Base-by-base conservation (phyloP, 2,113 vertebrate species). In the Eurypyga helias region DNA sequence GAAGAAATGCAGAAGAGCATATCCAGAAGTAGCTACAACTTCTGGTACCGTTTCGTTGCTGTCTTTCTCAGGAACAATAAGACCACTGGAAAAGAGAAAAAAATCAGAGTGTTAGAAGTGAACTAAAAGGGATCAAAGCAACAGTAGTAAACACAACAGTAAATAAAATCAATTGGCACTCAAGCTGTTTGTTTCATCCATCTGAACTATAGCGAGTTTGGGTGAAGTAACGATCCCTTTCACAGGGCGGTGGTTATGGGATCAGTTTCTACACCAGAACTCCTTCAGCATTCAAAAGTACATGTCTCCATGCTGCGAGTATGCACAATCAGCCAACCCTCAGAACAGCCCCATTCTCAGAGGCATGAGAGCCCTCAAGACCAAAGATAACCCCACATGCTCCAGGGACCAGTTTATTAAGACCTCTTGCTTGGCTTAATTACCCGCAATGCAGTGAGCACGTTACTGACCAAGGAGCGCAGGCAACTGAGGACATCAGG, bases 1-100 rank as follows among this genome's bases (percentile, higher is more conserved):
- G 98, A 99, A 99, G 98, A 99, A 99, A 97, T 99, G 99, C 60
- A 99, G 98, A 52, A 99, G 98, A 31, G 98, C 98, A 58, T 98
- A 99, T 43, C 99, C 99, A 14, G 99, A 99, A 71, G 99, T 98
- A 57, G 99, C 98, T 62, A 99, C 98, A 62, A 99, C 99, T 97
- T 99, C 99, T 0, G 99, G 99, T 33, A 99, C 98, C 0, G 99
- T 99, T 96, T 99, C 99, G 0, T 99, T 99, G 96, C 98, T 98
- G 3, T 99, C 99, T 65, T 97, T 98, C 97, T 99, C 99, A 2
- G 99, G 99, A 96, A 99, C 98, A 36, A 99, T 99, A 43, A 99
- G 98, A 75, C 99, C 99, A 52, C 99, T 99, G 98, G 49, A 96
- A 98, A 43, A 77, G 76, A 64, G 95, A 75, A 71, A 19, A 8